Conservation (phyloP, 1,140 invertebrate species). For the Hyphantria cunea region DNA sequence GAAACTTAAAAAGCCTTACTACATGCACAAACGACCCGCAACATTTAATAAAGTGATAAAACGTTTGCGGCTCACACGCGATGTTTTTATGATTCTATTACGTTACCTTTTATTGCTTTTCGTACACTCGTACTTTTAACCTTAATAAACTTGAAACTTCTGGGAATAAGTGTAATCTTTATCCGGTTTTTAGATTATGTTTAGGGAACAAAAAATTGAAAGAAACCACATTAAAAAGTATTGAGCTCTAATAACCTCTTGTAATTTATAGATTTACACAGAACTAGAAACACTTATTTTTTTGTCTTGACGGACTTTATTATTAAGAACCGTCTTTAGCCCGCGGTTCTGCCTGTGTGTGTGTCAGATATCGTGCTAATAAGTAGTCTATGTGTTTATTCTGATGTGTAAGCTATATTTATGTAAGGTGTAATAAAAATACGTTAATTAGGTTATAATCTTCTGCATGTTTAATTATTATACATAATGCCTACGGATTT, state of each 20-base stretch:
- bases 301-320: conserved; percentile 5
- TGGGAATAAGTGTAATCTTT: conserved; percentile 27
- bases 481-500: too few relatives aligned
- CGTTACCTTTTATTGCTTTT: conserved; percentile 38
- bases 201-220: conserved; percentile 22
- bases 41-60: conserved; percentile 74
- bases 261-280: conserved; percentile 20
- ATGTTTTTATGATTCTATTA: conserved; percentile 63
- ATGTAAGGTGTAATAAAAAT: too few relatives aligned
- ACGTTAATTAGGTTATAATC: too few relatives aligned
- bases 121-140: conserved; percentile 34
- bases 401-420: too few relatives aligned
- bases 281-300: conserved; percentile 7
- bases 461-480: too few relatives aligned
- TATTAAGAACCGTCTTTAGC: neutral
- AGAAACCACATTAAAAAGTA: conserved; percentile 23
- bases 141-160: conserved; percentile 38
- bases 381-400: too few relatives aligned
- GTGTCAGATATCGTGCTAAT: too few relatives aligned
- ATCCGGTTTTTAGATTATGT: conserved; percentile 22
- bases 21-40: conserved; percentile 29
- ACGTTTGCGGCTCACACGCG: conserved; percentile 60
- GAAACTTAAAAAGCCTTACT: conserved; percentile 28
- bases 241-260: conserved; percentile 14
- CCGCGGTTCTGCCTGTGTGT: too few relatives aligned